phyloP scores from a whole-genome alignment of 2,113 vertebrate genomes.

The Lampris megalopsis region DNA sequence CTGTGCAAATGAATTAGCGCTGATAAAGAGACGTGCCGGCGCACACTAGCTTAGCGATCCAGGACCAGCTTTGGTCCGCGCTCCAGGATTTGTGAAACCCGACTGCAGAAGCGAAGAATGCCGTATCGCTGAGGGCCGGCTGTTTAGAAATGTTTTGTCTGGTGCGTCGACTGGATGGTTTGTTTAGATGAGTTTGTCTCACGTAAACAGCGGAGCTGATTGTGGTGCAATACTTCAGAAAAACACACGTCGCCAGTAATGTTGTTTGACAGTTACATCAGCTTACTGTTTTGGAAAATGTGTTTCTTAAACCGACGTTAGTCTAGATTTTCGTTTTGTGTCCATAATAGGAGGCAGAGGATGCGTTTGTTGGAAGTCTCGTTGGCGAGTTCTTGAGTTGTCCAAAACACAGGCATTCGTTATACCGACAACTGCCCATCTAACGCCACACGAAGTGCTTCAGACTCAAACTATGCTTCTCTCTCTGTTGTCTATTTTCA shows the following conservation, averaged over 20 bases:
- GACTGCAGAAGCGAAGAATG: conserved; percentile 38
- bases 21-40: conserved; percentile 11
- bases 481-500: conserved; percentile 21
- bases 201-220: conserved; percentile 66
- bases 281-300: conserved; percentile 59
- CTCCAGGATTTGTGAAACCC: conserved; percentile 53
- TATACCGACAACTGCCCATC: conserved; percentile 38
- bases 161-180: conserved; percentile 52
- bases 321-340: conserved; percentile 30
- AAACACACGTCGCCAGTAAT: conserved; percentile 54
- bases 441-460: conserved; percentile 27
- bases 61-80: conserved; percentile 57
- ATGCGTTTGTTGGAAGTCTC: conserved; percentile 48
- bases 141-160: conserved; percentile 68
- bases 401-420: conserved; percentile 46
- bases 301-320: conserved; percentile 43
- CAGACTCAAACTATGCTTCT: conserved; percentile 15
- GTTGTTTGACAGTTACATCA: conserved; percentile 67
- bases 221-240: conserved; percentile 53
- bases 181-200: conserved; percentile 64
- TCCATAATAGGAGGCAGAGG: conserved; percentile 44
- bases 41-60: conserved; percentile 25
- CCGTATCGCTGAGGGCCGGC: conserved; percentile 55
- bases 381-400: conserved; percentile 40
- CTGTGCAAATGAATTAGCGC: conserved; percentile 40